Evolutionary conservation across 1,140 invertebrate species (phyloP).

Genomic region (Tetramorium alpestre): DNA sequence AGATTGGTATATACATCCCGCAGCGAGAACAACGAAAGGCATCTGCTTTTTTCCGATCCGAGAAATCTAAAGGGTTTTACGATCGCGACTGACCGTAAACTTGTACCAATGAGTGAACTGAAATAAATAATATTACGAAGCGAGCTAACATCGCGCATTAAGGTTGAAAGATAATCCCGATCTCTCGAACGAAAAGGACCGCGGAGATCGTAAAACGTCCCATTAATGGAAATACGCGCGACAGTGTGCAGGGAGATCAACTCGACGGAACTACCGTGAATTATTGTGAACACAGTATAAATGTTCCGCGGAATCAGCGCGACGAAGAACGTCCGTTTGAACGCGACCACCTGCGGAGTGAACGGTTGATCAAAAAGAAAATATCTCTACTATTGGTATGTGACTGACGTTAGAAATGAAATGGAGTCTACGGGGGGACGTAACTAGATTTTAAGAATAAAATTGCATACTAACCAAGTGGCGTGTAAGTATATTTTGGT

Average conservation of each 20-base stretch:
- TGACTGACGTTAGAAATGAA: neutral
- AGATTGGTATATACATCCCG: neutral
- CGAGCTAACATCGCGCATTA: neutral
- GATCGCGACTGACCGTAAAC: constrained; percentile 31
- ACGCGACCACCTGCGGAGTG: neutral
- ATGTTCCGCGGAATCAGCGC: constrained; percentile 26
- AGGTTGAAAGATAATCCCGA: constrained; percentile 18
- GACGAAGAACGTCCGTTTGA: neutral
- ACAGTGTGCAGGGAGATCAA: constrained; percentile 11
- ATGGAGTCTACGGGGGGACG: neutral
- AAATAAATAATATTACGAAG: constrained; percentile 45
- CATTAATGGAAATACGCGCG: neutral
- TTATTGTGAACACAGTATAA: constrained; percentile 30
- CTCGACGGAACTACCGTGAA: constrained; percentile 2
- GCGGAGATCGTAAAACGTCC: constrained; percentile 40
- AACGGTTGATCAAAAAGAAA: neutral
- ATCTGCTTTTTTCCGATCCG: neutral
- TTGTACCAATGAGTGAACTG: constrained; percentile 33
- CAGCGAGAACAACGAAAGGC: constrained; percentile 3
- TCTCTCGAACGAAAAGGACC: neutral
- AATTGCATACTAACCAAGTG: neutral
- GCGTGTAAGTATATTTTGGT: neutral
- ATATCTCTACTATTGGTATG: neutral
- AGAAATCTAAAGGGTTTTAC: neutral
- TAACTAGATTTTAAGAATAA: neutral